Evolutionary conservation across 2,797 vertebrate genomes (phyloP).

Genomic region (Poeciliopsis turneri): DNA sequence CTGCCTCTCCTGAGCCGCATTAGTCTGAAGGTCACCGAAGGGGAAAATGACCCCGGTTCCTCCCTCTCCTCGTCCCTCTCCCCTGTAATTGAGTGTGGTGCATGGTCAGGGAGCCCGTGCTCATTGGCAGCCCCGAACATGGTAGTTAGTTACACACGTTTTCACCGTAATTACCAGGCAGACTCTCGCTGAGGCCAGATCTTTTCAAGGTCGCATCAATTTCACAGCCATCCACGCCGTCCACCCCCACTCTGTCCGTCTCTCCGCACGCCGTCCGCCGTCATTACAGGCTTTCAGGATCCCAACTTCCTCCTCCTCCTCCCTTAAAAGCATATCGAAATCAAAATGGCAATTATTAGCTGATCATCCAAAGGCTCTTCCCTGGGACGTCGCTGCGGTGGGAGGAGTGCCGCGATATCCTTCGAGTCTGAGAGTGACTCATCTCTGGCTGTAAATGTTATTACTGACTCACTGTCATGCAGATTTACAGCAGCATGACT

Average conservation of each 20-base stretch:
- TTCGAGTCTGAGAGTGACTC: constrained; percentile 53
- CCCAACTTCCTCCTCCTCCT: constrained; percentile 54
- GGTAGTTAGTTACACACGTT: constrained; percentile 81
- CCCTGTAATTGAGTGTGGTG: constrained; percentile 75
- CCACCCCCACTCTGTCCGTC: constrained; percentile 52
- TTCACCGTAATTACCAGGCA: constrained; percentile 79
- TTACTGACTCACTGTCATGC: constrained; percentile 64
- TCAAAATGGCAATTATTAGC: constrained; percentile 69
- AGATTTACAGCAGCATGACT: constrained; percentile 58
- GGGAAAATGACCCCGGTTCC: constrained; percentile 71
- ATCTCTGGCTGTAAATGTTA: constrained; percentile 50
- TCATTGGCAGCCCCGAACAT: constrained; percentile 74
- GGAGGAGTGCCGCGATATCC: constrained; percentile 52
- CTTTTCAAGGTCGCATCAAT: constrained; percentile 80
- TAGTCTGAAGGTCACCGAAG: constrained; percentile 80
- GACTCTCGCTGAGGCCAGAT: constrained; percentile 71
- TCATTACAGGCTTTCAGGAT: constrained; percentile 71
- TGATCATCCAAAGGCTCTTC: constrained; percentile 61
- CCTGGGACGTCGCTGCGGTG: constrained; percentile 21
- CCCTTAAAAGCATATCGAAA: constrained; percentile 74
- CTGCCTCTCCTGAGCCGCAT: constrained; percentile 73
- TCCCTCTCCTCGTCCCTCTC: constrained; percentile 61
- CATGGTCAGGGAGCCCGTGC: constrained; percentile 69
- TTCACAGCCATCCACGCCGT: constrained; percentile 71
- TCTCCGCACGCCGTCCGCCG: constrained; percentile 34